Percentiles rank a stretch among this genome's conserved stretches.
Conservation (phyloP, 2,888 invertebrate species). For the Cheiracanthium punctorium region DNA sequence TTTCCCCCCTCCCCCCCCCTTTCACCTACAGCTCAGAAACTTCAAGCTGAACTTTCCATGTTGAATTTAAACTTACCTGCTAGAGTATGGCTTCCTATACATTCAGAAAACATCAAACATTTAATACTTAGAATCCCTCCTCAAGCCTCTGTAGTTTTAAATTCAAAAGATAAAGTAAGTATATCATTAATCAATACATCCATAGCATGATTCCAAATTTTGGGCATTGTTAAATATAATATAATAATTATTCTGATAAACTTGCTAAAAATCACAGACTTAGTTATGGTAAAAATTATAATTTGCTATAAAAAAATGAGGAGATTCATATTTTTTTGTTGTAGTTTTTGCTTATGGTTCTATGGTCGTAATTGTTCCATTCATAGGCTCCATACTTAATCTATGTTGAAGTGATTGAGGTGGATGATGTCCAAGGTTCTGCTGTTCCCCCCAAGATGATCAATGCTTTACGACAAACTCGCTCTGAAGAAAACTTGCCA, state of each 20-base stretch:
- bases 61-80: conserved; percentile 98
- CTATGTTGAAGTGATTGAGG: conserved; percentile 94
- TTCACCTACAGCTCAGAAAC: conserved; percentile 80
- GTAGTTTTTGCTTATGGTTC: background rate
- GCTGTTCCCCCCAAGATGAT: conserved; percentile 89
- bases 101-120: conserved; percentile 86
- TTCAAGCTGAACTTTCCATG: conserved; percentile 93
- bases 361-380: background rate
- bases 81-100: conserved; percentile 96
- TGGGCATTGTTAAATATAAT: no score
- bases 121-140: conserved; percentile 97
- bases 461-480: conserved; percentile 86
- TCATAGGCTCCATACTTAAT: conserved; percentile 94
- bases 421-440: conserved; percentile 87
- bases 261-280: no score
- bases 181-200: background rate
- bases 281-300: no score
- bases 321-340: no score
- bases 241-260: no score
- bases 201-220: conserved; percentile 77
- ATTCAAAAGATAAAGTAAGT: conserved; percentile 95
- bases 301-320: no score
- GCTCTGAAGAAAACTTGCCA: conserved; percentile 93
- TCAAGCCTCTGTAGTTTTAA: conserved; percentile 97
- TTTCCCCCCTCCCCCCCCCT: no score